Base-by-base conservation (phyloP, 2,888 invertebrate genomes). In the Lucinisca nassula region DNA sequence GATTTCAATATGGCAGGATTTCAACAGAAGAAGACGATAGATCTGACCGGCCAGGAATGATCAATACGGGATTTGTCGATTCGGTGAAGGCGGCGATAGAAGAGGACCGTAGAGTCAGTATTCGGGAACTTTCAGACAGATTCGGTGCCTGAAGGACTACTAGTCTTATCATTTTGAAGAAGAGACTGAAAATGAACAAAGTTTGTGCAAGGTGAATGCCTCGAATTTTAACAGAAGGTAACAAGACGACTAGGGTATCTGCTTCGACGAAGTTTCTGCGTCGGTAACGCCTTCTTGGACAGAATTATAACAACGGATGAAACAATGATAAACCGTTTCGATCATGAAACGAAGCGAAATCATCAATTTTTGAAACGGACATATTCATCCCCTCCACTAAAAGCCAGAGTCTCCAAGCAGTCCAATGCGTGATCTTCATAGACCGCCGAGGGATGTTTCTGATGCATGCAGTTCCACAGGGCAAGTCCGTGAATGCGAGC, bases 271-370 rank as follows among this genome's bases (percentile, higher is more conserved):
- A 21, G 6, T 76, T 83, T 73, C 24, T 78, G n/a, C 35, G 78
- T 2, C 37, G 58, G 14, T 70, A 21, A 30, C 30, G 30, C 8
- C 12, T 37, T 83, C 55, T 55, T 78, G n/a, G 30, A 55, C 24
- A 30, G 78, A n/a, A 78, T 77, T 40, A 21, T 78, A 8, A 78
- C 78, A 21, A 78, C 55, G n/a, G 78, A 83, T 58, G 73, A 83
- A 55, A 83, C 78, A 0, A 78, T 77, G 83, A 21, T 83, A 14
- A 51, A 72, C 32, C 24, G 24, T 27, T 61, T 61, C n/a, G 78
- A 78, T n/a, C 67, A 40, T 24, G 67, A 78, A 40, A 78, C 67
- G 10, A 61, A 78, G 38, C 21, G 14, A 32, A n/a, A 78, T 1
- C 67, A 37, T 12, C 37, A 40, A 4, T 61, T 67, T 67, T 67